phyloP scores from a whole-genome alignment of 1,140 invertebrate genomes.

The Elymnias hypermnestra region DNA sequence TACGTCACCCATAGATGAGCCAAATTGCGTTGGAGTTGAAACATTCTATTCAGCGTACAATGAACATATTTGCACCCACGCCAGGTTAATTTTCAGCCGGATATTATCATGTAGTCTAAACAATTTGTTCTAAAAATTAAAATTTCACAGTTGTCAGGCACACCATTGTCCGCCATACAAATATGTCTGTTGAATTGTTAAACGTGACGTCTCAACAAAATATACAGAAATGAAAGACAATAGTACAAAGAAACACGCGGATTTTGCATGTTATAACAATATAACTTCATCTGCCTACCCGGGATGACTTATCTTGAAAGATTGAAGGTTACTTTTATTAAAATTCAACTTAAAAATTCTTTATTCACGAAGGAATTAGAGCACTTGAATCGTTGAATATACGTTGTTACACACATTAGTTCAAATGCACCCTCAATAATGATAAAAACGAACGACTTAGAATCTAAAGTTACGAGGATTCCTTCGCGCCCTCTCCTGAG shows the following conservation, averaged over 20 bases:
- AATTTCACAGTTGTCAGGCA: constrained; percentile 19
- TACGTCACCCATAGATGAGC: constrained; percentile 1
- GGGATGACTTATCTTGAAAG: too few species aligned
- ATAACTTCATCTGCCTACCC: too few species aligned
- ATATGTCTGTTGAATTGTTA: neutral
- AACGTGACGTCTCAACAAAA: neutral
- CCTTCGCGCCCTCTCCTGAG: too few species aligned
- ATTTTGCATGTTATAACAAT: constrained; percentile 17
- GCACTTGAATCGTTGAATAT: too few species aligned
- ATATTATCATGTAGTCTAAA: constrained; percentile 27
- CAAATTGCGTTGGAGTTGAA: constrained; percentile 20
- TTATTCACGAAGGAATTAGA: too few species aligned
- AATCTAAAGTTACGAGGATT: too few species aligned
- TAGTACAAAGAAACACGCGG: neutral
- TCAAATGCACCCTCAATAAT: too few species aligned
- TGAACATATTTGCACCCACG: constrained; percentile 23
- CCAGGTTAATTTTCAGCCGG: constrained; percentile 7
- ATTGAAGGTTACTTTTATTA: too few species aligned
- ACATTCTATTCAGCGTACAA: constrained; percentile 19
- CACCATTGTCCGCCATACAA: neutral
- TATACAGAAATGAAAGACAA: neutral
- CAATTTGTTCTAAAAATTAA: constrained; percentile 29
- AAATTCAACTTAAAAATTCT: too few species aligned
- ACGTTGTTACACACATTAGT: too few species aligned
- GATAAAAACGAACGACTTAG: too few species aligned